Conservation (phyloP, 2,888 invertebrate species). For the Chloroclystis v-ata region DNA sequence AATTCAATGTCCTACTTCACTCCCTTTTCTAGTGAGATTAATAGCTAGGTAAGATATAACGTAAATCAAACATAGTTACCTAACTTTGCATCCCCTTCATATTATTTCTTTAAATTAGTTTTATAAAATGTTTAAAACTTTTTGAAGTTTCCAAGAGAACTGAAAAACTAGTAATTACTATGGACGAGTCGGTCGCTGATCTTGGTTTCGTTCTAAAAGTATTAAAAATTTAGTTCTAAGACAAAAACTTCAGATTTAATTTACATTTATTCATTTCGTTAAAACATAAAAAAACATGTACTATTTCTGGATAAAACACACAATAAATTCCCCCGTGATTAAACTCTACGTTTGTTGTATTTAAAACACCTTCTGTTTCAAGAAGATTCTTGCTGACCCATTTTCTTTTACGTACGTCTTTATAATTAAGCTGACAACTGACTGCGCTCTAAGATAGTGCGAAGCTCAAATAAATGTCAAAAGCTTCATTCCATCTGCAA, state of each 20-base stretch:
- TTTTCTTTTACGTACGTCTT: conserved; percentile 2
- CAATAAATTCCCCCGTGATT: no score
- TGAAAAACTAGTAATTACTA: conserved; percentile 9
- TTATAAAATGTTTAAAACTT: background rate
- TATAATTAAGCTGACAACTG: background rate
- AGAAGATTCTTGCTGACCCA: background rate
- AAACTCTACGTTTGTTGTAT: no score
- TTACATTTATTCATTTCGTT: no score
- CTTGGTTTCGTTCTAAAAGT: background rate
- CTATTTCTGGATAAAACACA: no score
- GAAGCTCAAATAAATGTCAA: conserved; percentile 21
- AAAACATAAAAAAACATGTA: no score
- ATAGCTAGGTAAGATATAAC: background rate
- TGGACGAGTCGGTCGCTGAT: background rate
- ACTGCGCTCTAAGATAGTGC: conserved; percentile 13
- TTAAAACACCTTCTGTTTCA: background rate
- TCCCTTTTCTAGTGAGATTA: background rate
- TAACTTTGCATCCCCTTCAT: background rate
- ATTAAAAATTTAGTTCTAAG: background rate
- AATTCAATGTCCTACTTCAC: background rate
- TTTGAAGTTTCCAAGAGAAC: conserved; percentile 1
- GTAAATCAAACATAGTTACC: background rate
- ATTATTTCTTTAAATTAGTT: background rate
- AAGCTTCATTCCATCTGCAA: conserved; percentile 18
- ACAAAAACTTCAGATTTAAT: no score